Evolutionary conservation across 2,888 invertebrate genomes (phyloP).

Genomic region (Poecilobothrus nobilitatus): DNA sequence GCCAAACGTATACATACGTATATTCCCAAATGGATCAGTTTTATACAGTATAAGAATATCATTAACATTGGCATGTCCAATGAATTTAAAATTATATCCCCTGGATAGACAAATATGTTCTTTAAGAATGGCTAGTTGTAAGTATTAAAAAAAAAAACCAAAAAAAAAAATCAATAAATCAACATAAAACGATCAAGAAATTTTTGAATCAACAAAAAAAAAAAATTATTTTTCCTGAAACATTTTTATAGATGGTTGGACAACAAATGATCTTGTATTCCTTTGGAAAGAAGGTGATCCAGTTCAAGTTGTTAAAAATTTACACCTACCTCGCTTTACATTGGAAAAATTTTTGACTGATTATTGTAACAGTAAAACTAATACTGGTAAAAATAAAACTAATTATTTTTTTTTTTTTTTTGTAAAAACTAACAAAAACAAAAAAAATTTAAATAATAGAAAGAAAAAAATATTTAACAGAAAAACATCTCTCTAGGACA

Average conservation of each 20-base stretch:
- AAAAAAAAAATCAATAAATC: not conserved
- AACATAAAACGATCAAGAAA: not conserved
- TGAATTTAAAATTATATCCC: constrained; percentile 95
- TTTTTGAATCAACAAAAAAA: not conserved
- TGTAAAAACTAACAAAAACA: too few relatives aligned
- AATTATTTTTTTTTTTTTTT: constrained; percentile 5
- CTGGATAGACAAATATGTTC: constrained; percentile 93
- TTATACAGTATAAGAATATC: constrained; percentile 97
- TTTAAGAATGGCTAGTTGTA: constrained; percentile 92
- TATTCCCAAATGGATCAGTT: constrained; percentile 90
- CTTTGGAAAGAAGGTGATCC: constrained; percentile 94
- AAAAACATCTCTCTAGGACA: not conserved
- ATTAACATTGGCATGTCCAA: constrained; percentile 89
- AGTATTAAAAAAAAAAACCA: constrained; percentile 46
- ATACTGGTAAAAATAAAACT: constrained; percentile 64
- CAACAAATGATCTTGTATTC: constrained; percentile 91
- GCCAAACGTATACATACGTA: constrained; percentile 95
- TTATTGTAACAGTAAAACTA: constrained; percentile 94
- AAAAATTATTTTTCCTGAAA: not conserved
- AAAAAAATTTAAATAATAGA: too few relatives aligned
- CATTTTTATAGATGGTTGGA: constrained; percentile 80
- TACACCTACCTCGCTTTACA: constrained; percentile 89
- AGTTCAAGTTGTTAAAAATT: constrained; percentile 88
- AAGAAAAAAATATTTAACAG: not conserved
- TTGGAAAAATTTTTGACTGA: constrained; percentile 90